Evolutionary conservation across 2,113 vertebrate species (phyloP).

Genomic region (Pipa parva): DNA sequence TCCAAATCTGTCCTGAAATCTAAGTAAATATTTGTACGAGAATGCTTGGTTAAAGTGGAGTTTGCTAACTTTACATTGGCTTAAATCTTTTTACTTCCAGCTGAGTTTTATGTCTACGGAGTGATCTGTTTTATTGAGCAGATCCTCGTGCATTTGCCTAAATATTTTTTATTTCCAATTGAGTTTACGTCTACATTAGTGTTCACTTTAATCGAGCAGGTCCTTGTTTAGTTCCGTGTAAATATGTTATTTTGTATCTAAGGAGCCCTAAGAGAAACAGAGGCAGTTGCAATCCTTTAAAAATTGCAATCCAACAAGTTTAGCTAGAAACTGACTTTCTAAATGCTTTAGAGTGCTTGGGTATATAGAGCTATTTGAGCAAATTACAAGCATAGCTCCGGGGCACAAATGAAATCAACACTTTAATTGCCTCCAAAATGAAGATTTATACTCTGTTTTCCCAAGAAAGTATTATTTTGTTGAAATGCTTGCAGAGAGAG

Average conservation of each 20-base stretch:
- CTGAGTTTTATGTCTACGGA: background rate
- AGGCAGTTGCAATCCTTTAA: slow-evolving; percentile 54
- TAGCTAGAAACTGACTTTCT: slow-evolving; percentile 80
- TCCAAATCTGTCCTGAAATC: no score
- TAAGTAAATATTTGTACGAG: no score
- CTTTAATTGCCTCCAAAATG: slow-evolving; percentile 97
- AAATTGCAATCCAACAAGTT: slow-evolving; percentile 75
- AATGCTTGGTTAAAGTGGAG: no score
- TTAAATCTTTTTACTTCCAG: no score
- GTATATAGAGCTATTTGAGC: slow-evolving; percentile 85
- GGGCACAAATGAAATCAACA: slow-evolving; percentile 86
- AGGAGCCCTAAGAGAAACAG: slow-evolving; percentile 36
- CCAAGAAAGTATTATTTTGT: slow-evolving; percentile 74
- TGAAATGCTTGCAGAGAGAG: slow-evolving; percentile 53
- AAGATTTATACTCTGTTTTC: slow-evolving; percentile 89
- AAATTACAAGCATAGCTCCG: slow-evolving; percentile 85
- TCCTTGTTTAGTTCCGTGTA: background rate
- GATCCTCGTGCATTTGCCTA: no score
- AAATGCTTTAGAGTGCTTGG: slow-evolving; percentile 78
- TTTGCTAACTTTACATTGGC: no score
- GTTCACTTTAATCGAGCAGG: background rate
- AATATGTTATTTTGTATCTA: background rate
- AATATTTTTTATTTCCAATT: no score
- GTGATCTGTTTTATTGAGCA: background rate
- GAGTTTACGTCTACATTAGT: background rate